Evolutionary conservation across 2,797 vertebrate species (phyloP), one percentile per base, ranked within the genome.

Genomic region (Typhlichthys eigenmanni): DNA sequence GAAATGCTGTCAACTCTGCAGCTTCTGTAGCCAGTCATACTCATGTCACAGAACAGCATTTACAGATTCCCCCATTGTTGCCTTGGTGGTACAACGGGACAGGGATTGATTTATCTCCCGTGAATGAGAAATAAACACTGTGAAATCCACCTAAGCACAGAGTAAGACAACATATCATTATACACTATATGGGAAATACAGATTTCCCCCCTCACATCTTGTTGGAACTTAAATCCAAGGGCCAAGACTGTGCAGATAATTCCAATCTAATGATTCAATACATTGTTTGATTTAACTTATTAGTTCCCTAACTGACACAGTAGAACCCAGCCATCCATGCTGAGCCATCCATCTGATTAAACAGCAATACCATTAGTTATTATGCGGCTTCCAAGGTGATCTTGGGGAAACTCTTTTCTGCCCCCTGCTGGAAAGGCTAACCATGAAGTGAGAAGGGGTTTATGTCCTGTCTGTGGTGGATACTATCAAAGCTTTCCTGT

Each of bases 381-480:
- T 55, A 51, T 51, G 46, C 54, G 56, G 13, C n/a, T 51, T n/a
- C 24, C 24, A 24, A 4, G 24, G 24, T 24, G 24, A 24, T 24
- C 24, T 4, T 24, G 24, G 24, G 24, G 24, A 75, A 68, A 77
- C 81, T 85, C 78, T 60, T 63, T 65, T 71, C 79, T 85, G 89
- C 89, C 87, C 89, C 64, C 89, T 91, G 89, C 84, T 90, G 89
- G 89, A 80, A n/a, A 32, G 65, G 70, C 56, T 49, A 24, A 70
- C 11, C 57, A 11, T 11, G 47, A 1, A 48, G 19, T 48, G 24
- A 13, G 24, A 50, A 34, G 51, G 34, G n/a, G 59, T 7, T 2
- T 29, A 57, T 43, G 48, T 45, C 50, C 53, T 60, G 29, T 6
- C 53, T 60, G 29, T 5, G 2, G 32, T 43, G 24, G 11, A 38